Conservation (phyloP, 2,113 vertebrate genomes). For the Scomber japonicus region DNA sequence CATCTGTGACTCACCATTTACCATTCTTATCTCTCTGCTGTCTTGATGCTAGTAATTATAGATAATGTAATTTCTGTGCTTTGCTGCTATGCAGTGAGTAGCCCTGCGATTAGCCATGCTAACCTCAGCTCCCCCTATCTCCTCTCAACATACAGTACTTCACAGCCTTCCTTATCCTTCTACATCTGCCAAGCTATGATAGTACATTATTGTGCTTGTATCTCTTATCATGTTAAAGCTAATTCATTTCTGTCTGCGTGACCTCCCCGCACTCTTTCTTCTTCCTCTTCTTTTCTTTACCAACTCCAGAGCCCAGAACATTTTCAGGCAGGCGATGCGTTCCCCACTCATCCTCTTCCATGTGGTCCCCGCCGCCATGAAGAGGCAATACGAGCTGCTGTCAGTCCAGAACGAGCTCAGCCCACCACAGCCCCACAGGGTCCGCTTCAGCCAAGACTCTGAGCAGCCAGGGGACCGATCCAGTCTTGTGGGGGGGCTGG, state of each 20-base stretch:
- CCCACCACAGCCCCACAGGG: slow-evolving; percentile 69
- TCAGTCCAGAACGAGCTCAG: slow-evolving; percentile 86
- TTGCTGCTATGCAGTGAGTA: slow-evolving; percentile 15
- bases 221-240: slow-evolving; percentile 62
- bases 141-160: slow-evolving; percentile 26
- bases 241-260: slow-evolving; percentile 51
- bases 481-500: slow-evolving; percentile 63
- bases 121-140: slow-evolving; percentile 30
- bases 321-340: slow-evolving; percentile 96
- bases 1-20: slow-evolving; percentile 19
- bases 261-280: slow-evolving; percentile 18
- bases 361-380: slow-evolving; percentile 91
- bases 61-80: slow-evolving; percentile 67
- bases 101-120: slow-evolving; percentile 33
- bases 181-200: slow-evolving; percentile 47
- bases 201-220: slow-evolving; percentile 41
- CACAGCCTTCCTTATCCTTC: slow-evolving; percentile 36
- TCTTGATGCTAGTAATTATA: slow-evolving; percentile 64
- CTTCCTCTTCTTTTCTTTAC: neutral
- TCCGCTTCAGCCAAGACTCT: slow-evolving; percentile 85
- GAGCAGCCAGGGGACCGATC: slow-evolving; percentile 77
- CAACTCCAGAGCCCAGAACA: slow-evolving; percentile 92
- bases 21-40: slow-evolving; percentile 43
- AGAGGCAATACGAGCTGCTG: slow-evolving; percentile 91
- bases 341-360: slow-evolving; percentile 94